phyloP scores from a whole-genome alignment of 2,113 vertebrate species.

The Ptyas mucosa region DNA sequence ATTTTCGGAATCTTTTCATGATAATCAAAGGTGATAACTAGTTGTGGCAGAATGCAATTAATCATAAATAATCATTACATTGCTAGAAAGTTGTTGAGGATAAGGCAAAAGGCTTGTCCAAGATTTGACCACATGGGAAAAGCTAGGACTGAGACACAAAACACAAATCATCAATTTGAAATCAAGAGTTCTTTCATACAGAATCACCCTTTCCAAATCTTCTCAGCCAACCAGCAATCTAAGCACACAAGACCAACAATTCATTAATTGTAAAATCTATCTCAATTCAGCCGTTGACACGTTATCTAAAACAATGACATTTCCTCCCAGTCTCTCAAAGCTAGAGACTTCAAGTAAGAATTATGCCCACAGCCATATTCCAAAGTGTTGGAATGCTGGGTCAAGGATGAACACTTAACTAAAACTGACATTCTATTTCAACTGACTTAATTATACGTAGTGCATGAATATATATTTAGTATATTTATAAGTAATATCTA shows the following conservation, averaged over 20 bases:
- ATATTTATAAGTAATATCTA: not conserved
- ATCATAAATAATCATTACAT: not conserved
- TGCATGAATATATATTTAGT: not conserved
- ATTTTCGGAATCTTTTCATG: not conserved
- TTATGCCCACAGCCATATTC: not conserved
- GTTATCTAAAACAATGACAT: not conserved
- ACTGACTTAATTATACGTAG: not conserved
- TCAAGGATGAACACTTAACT: not conserved
- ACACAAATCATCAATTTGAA: not conserved
- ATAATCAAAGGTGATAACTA: not conserved
- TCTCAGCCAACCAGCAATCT: not conserved
- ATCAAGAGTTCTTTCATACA: not conserved
- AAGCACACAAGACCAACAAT: not conserved
- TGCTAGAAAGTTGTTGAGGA: not conserved
- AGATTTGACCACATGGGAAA: not conserved
- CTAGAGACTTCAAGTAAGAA: not conserved
- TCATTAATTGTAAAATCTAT: not conserved
- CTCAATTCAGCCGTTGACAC: not conserved
- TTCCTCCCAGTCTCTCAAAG: not conserved
- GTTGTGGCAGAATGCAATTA: not conserved
- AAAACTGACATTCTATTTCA: not conserved
- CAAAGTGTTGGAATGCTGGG: not conserved
- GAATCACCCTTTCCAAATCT: not conserved
- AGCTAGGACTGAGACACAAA: not conserved
- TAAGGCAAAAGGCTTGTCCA: not conserved